Percentiles rank a stretch among this genome's conserved stretches.
phyloP scores from a whole-genome alignment of 2,888 invertebrate genomes.

The Acanthosepion lycidas region DNA sequence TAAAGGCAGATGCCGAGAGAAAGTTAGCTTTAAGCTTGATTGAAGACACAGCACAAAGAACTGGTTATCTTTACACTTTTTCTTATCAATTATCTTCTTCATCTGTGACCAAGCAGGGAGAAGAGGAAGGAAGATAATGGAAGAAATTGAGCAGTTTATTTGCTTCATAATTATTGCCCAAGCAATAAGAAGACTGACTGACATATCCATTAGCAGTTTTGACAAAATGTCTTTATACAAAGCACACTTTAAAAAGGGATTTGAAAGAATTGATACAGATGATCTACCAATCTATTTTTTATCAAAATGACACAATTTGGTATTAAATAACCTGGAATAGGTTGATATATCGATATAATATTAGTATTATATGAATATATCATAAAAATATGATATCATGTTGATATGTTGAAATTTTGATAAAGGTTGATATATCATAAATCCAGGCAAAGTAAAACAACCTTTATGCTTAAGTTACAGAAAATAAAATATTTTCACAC shows the following conservation, averaged over 20 bases:
- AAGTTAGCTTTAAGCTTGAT: neutral
- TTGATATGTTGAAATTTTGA: too few species aligned
- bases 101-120: neutral
- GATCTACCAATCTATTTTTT: too few species aligned
- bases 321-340: too few species aligned
- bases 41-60: neutral
- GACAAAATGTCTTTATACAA: neutral
- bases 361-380: too few species aligned
- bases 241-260: neutral
- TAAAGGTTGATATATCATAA: too few species aligned
- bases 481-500: too few species aligned
- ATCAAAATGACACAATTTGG: too few species aligned
- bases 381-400: too few species aligned
- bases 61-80: neutral
- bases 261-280: neutral
- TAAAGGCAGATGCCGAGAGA: neutral
- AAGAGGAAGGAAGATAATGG: neutral
- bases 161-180: neutral
- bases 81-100: neutral
- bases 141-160: neutral
- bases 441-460: too few species aligned
- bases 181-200: neutral
- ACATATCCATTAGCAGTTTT: neutral
- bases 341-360: too few species aligned
- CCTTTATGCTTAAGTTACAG: too few species aligned